phyloP scores from a whole-genome alignment of 2,888 invertebrate genomes.

The Morpho deidamia region DNA sequence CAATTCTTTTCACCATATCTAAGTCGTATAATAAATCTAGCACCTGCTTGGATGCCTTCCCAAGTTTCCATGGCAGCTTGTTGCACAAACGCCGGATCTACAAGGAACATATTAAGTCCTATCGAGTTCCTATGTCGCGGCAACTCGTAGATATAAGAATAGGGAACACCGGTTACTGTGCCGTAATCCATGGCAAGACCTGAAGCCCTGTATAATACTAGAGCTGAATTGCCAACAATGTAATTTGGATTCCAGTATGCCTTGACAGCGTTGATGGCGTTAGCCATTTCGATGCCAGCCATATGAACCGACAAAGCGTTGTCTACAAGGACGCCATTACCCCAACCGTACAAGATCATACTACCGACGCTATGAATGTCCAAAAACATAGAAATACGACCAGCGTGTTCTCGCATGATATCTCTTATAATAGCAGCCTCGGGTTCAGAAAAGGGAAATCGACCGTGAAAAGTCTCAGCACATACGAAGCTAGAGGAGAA shows the following conservation, averaged over 20 bases:
- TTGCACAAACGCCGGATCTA: slow-evolving; percentile 72
- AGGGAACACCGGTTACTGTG: slow-evolving; percentile 70
- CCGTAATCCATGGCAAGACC: slow-evolving; percentile 84
- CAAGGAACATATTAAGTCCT: slow-evolving; percentile 25
- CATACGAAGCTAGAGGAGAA: slow-evolving; percentile 78
- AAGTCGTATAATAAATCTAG: slow-evolving; percentile 35
- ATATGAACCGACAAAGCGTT: slow-evolving; percentile 61
- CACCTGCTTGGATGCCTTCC: slow-evolving; percentile 74
- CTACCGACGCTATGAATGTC: slow-evolving; percentile 65
- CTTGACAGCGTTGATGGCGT: slow-evolving; percentile 48
- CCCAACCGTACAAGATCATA: slow-evolving; percentile 82
- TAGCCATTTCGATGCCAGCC: slow-evolving; percentile 54
- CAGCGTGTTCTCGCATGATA: slow-evolving; percentile 67
- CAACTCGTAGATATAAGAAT: slow-evolving; percentile 81
- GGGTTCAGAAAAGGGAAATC: slow-evolving; percentile 80
- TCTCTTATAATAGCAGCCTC: slow-evolving; percentile 79
- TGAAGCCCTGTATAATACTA: slow-evolving; percentile 74
- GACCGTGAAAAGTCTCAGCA: slow-evolving; percentile 80
- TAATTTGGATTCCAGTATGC: slow-evolving; percentile 57
- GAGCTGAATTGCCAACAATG: slow-evolving; percentile 69
- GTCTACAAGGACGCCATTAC: slow-evolving; percentile 56
- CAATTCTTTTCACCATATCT: too few species aligned
- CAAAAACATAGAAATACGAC: slow-evolving; percentile 76
- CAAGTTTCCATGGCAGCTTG: slow-evolving; percentile 80
- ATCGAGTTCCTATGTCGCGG: slow-evolving; percentile 68